phyloP scores from a whole-genome alignment of 2,797 vertebrate species.

The Lepidocolaptes lacrymiger region DNA sequence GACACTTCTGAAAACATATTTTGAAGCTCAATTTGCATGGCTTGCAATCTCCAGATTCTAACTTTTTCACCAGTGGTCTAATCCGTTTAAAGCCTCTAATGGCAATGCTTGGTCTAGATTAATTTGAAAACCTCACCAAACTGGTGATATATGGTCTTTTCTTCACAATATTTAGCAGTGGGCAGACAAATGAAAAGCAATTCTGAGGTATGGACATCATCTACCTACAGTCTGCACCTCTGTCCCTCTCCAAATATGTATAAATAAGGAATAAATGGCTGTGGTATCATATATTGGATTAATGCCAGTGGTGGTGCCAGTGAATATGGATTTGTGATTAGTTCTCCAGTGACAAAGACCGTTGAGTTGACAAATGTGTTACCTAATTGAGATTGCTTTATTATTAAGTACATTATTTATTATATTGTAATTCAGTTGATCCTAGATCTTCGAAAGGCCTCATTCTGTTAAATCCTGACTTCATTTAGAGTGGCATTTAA shows the following conservation, averaged over 20 bases:
- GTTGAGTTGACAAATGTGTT: neutral
- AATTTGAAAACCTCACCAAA: neutral
- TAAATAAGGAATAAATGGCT: neutral
- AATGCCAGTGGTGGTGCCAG: neutral
- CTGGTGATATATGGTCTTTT: neutral
- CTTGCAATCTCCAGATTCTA: neutral
- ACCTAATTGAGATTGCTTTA: neutral
- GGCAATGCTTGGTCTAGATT: neutral
- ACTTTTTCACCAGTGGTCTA: neutral
- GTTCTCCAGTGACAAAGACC: neutral
- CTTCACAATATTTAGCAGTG: neutral
- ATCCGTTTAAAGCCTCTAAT: neutral
- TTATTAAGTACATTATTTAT: neutral
- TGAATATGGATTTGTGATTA: neutral
- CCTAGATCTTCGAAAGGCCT: neutral
- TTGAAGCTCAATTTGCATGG: neutral
- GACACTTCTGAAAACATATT: neutral
- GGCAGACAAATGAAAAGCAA: neutral
- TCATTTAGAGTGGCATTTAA: neutral
- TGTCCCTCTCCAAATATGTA: neutral
- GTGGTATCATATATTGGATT: neutral
- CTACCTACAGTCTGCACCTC: neutral
- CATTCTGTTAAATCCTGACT: neutral
- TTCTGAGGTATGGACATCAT: neutral
- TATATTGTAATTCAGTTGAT: neutral